Conservation (phyloP, 2,888 invertebrate genomes). For the Drosophila subquinaria region DNA sequence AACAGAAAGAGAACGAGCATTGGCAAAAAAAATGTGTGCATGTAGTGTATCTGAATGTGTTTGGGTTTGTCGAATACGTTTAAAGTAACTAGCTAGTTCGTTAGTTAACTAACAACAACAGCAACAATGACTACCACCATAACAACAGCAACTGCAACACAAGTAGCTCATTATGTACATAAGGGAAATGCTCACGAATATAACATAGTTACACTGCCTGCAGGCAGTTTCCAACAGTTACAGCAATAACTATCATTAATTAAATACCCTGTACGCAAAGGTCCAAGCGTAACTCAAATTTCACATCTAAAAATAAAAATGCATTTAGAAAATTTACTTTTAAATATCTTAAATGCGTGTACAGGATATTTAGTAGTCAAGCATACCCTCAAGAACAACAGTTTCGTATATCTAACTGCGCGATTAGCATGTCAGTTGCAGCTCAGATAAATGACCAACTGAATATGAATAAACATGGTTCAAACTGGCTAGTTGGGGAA, state of each 20-base stretch:
- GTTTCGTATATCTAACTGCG: background rate
- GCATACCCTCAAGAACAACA: background rate
- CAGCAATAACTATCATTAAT: slow-evolving; percentile 15
- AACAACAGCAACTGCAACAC: slow-evolving; percentile 11
- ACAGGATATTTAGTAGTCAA: background rate
- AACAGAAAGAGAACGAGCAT: background rate
- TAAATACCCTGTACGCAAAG: background rate
- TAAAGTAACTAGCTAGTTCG: slow-evolving; percentile 63
- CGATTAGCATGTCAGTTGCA: slow-evolving; percentile 10
- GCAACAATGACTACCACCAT: slow-evolving; percentile 11
- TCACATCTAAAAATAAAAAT: background rate
- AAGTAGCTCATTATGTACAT: slow-evolving; percentile 46
- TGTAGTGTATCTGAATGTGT: slow-evolving; percentile 15
- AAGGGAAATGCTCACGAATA: slow-evolving; percentile 10
- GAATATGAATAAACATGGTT: slow-evolving; percentile 12
- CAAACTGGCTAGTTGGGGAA: background rate
- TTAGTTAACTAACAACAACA: slow-evolving; percentile 62
- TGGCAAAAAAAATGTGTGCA: slow-evolving; percentile 14
- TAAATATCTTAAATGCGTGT: fast-evolving
- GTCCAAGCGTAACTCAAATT: background rate
- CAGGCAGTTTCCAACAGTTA: slow-evolving; percentile 5
- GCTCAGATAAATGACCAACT: slow-evolving; percentile 12
- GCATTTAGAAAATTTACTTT: background rate
- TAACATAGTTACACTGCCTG: slow-evolving; percentile 19
- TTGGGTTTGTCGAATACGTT: slow-evolving; percentile 27